These are phyloP conservation scores for Novumbra hubbsi DNA, from an alignment of 2,797 vertebrate species.

Conservation along the genomic window DNA sequence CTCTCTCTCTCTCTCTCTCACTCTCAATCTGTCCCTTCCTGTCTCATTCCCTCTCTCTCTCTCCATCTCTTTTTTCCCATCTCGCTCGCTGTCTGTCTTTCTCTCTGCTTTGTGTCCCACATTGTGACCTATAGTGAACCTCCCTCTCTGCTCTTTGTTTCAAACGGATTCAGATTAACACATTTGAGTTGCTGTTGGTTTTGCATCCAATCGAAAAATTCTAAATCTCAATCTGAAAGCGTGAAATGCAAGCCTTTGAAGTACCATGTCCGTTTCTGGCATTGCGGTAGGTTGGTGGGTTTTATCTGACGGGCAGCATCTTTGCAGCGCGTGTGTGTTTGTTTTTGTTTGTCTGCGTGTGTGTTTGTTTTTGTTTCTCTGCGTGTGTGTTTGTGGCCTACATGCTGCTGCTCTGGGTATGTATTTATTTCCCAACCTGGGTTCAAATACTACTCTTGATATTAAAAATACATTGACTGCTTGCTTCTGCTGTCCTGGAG, in stretches of 20 bases:
- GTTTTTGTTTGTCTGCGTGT: too few species aligned
- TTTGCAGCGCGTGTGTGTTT: neutral
- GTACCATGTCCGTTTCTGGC: neutral
- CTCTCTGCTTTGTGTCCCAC: neutral
- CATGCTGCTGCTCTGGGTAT: neutral
- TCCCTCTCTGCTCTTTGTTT: neutral
- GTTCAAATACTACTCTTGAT: neutral
- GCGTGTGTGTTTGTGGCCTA: neutral
- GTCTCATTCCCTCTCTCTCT: too few species aligned
- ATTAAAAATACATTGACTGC: neutral
- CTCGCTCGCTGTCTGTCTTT: neutral
- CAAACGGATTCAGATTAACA: neutral
- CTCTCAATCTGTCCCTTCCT: too few species aligned
- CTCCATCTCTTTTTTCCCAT: too few species aligned
- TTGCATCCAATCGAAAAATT: neutral
- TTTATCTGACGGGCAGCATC: neutral
- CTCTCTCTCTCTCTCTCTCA: neutral
- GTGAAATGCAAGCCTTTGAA: neutral
- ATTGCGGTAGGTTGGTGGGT: neutral
- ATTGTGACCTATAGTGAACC: neutral
- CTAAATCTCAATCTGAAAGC: neutral
- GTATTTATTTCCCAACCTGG: neutral
- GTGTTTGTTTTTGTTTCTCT: too few species aligned
- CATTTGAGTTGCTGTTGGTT: neutral
- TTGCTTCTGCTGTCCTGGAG: neutral